Conservation (phyloP, 2,113 vertebrate species). For the Salvator merianae region DNA sequence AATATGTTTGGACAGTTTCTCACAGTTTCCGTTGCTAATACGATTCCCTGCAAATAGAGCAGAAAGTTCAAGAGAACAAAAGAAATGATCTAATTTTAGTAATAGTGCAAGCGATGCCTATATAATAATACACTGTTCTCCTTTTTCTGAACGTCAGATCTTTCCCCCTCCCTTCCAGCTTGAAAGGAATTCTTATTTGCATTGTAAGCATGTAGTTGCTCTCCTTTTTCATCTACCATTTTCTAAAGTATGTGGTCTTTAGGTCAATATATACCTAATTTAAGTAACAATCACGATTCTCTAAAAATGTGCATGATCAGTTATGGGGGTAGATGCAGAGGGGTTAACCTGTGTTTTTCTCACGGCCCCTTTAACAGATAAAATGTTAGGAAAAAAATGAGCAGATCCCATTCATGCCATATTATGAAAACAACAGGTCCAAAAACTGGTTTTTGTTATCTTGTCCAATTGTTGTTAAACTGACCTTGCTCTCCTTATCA, state of each 20-base stretch:
- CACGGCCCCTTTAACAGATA: too few species aligned
- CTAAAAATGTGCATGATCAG: background rate
- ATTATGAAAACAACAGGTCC: too few species aligned
- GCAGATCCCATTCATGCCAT: too few species aligned
- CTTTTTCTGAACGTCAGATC: conserved; percentile 63
- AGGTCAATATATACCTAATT: conserved; percentile 46
- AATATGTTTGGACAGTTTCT: conserved; percentile 68
- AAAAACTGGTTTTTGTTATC: too few species aligned
- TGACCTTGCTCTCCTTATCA: too few species aligned
- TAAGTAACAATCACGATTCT: conserved; percentile 51
- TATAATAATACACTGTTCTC: conserved; percentile 54
- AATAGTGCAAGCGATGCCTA: conserved; percentile 58
- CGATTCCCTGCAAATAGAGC: conserved; percentile 74
- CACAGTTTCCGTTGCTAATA: conserved; percentile 74
- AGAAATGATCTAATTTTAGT: conserved; percentile 74
- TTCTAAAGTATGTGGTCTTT: conserved; percentile 38
- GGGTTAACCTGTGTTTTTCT: too few species aligned
- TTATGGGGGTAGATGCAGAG: too few species aligned
- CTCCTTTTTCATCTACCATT: background rate
- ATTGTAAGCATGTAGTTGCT: conserved; percentile 37
- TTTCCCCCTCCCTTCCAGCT: conserved; percentile 51
- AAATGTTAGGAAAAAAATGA: too few species aligned
- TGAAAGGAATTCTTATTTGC: conserved; percentile 66
- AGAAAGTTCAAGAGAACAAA: conserved; percentile 74
- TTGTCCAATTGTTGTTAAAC: too few species aligned